Percentiles rank a stretch among this genome's conserved stretches.
Evolutionary conservation across 2,113 vertebrate genomes (phyloP).

Genomic region (Ia io): DNA sequence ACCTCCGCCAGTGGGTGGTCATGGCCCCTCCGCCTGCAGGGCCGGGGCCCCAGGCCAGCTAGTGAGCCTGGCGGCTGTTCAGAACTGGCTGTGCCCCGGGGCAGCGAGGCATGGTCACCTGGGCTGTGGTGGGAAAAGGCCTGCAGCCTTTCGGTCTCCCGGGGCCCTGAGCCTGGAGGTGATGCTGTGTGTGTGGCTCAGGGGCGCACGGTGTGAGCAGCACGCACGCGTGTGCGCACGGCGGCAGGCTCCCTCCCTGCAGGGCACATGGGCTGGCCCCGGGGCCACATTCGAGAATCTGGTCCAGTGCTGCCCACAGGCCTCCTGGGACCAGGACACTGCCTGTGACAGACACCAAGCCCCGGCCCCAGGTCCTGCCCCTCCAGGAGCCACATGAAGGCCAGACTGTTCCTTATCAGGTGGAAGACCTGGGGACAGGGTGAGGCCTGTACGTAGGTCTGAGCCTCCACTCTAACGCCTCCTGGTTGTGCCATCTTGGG

Average conservation of each 20-base stretch:
- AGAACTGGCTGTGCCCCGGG: neutral
- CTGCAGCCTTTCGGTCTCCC: neutral
- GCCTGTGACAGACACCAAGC: neutral
- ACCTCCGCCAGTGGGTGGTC: conserved; percentile 93
- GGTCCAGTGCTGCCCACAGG: neutral
- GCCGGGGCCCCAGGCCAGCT: conserved; percentile 36
- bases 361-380: too few relatives aligned
- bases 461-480: neutral
- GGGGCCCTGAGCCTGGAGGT: neutral
- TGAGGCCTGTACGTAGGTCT: neutral
- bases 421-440: neutral
- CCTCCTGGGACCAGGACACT: neutral
- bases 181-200: fast-evolving
- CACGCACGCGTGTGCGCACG: fast-evolving
- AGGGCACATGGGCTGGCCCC: fast-evolving
- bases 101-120: fast-evolving
- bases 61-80: neutral
- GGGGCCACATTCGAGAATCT: fast-evolving
- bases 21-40: conserved; percentile 52
- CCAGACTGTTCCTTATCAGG: neutral
- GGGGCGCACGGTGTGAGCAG: neutral
- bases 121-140: neutral
- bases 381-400: neutral
- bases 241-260: neutral
- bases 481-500: neutral